These are phyloP conservation scores for Tenthredo livida DNA, from an alignment of 2,888 invertebrate species.

Conservation along the genomic window DNA sequence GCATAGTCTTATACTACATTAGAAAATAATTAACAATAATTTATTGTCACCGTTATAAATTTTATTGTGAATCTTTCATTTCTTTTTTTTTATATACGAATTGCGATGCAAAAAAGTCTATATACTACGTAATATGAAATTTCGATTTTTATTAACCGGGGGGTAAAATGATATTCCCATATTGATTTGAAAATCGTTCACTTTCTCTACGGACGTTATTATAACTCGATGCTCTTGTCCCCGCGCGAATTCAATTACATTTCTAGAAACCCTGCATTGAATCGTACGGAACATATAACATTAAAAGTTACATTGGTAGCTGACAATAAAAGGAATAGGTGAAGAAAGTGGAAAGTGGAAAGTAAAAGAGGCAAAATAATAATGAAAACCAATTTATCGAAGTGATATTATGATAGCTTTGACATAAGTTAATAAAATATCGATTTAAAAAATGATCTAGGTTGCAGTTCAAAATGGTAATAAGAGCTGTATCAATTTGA, in stretches of 20 bases:
- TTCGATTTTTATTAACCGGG: not conserved
- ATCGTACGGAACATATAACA: slow-evolving; percentile 10
- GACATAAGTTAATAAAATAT: not conserved
- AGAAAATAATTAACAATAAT: not conserved
- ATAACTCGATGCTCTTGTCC: not conserved
- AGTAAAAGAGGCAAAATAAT: not conserved
- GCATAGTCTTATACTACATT: not conserved
- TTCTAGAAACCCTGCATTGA: slow-evolving; percentile 27
- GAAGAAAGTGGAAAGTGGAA: not conserved
- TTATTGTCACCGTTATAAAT: not conserved
- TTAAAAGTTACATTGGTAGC: not conserved
- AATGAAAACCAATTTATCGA: not conserved
- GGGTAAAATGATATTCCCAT: too few species aligned
- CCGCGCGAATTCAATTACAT: slow-evolving; percentile 29
- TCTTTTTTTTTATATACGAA: not conserved
- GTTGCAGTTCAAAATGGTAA: not conserved
- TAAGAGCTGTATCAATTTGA: not conserved
- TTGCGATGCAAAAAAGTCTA: not conserved
- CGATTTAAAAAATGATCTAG: not conserved
- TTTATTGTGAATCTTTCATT: not conserved
- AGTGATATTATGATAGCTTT: not conserved
- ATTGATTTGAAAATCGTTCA: not conserved
- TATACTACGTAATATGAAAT: too few species aligned
- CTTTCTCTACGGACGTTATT: not conserved
- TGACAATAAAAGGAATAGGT: not conserved